These are phyloP conservation scores for Plemyria rubiginata DNA, from an alignment of 2,888 invertebrate genomes.

Conservation along the genomic window DNA sequence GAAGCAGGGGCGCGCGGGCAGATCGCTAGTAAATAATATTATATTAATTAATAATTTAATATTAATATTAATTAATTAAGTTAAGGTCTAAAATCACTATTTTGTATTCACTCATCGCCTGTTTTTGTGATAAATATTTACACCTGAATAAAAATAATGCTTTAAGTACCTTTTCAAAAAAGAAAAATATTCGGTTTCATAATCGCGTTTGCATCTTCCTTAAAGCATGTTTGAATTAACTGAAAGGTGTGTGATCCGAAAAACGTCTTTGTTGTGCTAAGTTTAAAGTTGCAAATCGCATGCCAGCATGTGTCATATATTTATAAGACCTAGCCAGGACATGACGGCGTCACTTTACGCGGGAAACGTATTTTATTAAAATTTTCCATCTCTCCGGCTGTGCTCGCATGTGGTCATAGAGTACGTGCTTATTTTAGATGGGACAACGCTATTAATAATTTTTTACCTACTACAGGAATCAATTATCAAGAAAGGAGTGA, in stretches of 20 bases:
- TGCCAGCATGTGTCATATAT: constrained; percentile 50
- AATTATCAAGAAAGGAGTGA: too few species aligned
- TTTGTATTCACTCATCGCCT: background rate
- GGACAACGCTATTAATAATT: background rate
- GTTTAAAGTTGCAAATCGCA: constrained; percentile 36
- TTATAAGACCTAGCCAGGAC: constrained; percentile 65
- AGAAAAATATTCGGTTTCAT: constrained; percentile 48
- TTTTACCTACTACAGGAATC: background rate
- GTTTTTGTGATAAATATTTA: background rate
- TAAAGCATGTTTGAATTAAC: constrained; percentile 47
- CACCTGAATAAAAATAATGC: background rate
- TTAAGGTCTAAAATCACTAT: background rate
- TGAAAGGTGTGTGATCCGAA: background rate
- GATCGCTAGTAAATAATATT: too few species aligned
- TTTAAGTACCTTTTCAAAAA: background rate
- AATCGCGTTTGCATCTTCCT: constrained; percentile 67
- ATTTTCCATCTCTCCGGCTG: constrained; percentile 64
- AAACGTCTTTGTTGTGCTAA: background rate
- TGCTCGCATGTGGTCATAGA: constrained; percentile 14
- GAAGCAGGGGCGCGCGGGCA: too few species aligned
- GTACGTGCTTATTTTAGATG: background rate
- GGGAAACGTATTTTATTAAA: constrained; percentile 76
- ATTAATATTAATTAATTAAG: too few species aligned
- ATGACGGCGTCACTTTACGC: constrained; percentile 68
- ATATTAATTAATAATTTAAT: too few species aligned